phyloP scores from a whole-genome alignment of 2,888 invertebrate genomes.

The Papilio gigon region DNA sequence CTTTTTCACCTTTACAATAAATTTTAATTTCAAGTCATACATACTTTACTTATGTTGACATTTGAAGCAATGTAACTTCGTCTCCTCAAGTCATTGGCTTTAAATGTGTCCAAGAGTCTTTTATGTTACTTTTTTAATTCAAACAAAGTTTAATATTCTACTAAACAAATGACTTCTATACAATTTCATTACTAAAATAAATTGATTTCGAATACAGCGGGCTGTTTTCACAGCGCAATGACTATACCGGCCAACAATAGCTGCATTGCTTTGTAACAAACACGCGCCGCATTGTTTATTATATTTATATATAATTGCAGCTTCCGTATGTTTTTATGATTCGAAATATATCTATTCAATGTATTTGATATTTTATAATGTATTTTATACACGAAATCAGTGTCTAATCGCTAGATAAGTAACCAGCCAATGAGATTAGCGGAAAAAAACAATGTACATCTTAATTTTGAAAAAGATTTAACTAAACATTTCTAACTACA shows the following conservation, averaged over 20 bases:
- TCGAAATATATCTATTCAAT: neutral
- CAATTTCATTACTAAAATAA: neutral
- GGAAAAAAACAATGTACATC: too few species aligned
- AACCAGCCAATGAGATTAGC: neutral
- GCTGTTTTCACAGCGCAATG: conserved; percentile 20
- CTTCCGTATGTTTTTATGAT: conserved; percentile 1
- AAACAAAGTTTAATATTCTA: too few species aligned
- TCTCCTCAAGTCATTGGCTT: too few species aligned
- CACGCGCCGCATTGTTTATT: conserved; percentile 11
- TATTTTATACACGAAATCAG: too few species aligned
- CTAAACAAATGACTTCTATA: too few species aligned
- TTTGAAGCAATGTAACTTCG: too few species aligned
- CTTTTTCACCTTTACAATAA: neutral
- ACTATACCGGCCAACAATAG: conserved; percentile 10
- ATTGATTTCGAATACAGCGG: conserved; percentile 2
- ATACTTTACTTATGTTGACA: neutral
- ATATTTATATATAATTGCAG: conserved; percentile 17
- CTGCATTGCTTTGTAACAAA: conserved; percentile 3
- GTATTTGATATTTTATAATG: neutral
- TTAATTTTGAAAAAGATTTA: too few species aligned
- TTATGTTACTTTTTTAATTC: too few species aligned
- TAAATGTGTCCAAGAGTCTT: too few species aligned
- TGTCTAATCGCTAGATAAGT: too few species aligned
- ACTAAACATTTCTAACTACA: too few species aligned
- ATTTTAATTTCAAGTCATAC: neutral